These are phyloP conservation scores for Tillus elongatus DNA, from an alignment of 2,888 invertebrate species.

Conservation along the genomic window DNA sequence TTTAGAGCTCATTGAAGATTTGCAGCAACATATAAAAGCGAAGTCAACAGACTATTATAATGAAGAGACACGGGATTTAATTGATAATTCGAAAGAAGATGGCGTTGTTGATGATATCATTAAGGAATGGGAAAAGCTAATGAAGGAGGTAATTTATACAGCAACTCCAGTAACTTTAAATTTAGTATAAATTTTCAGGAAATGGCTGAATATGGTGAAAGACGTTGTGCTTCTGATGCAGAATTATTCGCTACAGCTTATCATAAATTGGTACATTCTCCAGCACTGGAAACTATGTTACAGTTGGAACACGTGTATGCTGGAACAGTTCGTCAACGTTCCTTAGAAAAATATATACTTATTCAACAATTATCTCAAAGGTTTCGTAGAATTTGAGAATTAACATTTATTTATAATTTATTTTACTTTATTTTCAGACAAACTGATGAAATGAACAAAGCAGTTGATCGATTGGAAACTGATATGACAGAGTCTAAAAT, in stretches of 20 bases:
- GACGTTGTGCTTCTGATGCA: conserved; percentile 72
- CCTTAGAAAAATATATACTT: conserved; percentile 63
- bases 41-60: conserved; percentile 62
- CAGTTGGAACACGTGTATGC: conserved; percentile 84
- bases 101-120: conserved; percentile 64
- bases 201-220: conserved; percentile 74
- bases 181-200: conserved; percentile 44
- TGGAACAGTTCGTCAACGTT: conserved; percentile 63
- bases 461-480: conserved; percentile 67
- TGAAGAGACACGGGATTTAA: conserved; percentile 51
- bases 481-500: conserved; percentile 76
- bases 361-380: conserved; percentile 59
- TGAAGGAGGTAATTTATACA: conserved; percentile 49
- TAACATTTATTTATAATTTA: too few relatives aligned
- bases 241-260: conserved; percentile 80
- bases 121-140: conserved; percentile 69
- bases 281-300: conserved; percentile 75
- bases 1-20: conserved; percentile 14
- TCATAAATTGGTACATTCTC: conserved; percentile 56
- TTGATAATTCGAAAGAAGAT: conserved; percentile 53
- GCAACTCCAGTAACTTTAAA: conserved; percentile 3
- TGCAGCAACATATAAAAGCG: conserved; percentile 50
- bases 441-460: conserved; percentile 81
- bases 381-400: conserved; percentile 35
- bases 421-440: too few relatives aligned